Percentiles rank a stretch among this genome's conserved stretches.
Conservation (phyloP, 1,140 invertebrate genomes). For the Drosophila sproati region DNA sequence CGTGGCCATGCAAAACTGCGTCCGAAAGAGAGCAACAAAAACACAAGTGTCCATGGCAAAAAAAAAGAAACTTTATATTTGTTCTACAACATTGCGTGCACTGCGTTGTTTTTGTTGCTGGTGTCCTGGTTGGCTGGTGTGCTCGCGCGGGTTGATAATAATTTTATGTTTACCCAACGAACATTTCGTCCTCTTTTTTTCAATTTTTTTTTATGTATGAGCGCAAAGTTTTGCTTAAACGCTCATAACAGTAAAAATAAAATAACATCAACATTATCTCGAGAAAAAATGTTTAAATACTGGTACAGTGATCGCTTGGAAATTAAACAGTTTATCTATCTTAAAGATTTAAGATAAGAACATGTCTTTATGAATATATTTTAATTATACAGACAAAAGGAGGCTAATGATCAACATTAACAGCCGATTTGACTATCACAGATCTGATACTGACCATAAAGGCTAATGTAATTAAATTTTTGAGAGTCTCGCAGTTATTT, state of each 20-base stretch:
- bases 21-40: slow-evolving; percentile 52
- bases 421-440: no score
- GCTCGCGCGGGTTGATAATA: slow-evolving; percentile 72
- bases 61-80: slow-evolving; percentile 67
- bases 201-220: slow-evolving; percentile 21
- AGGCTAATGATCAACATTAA: no score
- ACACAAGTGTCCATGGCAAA: slow-evolving; percentile 35
- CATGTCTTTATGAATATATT: no score
- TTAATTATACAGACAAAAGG: no score
- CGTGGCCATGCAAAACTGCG: slow-evolving; percentile 72
- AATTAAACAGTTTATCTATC: background rate
- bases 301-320: slow-evolving; percentile 32
- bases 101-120: slow-evolving; percentile 37
- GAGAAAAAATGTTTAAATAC: slow-evolving; percentile 50
- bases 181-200: slow-evolving; percentile 41
- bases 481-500: no score
- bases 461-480: no score
- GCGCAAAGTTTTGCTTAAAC: slow-evolving; percentile 77
- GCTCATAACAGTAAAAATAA: slow-evolving; percentile 75
- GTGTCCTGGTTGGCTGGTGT: slow-evolving; percentile 30
- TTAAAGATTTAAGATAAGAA: no score
- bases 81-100: slow-evolving; percentile 68
- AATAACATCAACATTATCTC: slow-evolving; percentile 53
- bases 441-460: no score
- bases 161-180: slow-evolving; percentile 77